These are phyloP conservation scores for Lathronympha strigana DNA, from an alignment of 2,888 invertebrate species.

Conservation along the genomic window DNA sequence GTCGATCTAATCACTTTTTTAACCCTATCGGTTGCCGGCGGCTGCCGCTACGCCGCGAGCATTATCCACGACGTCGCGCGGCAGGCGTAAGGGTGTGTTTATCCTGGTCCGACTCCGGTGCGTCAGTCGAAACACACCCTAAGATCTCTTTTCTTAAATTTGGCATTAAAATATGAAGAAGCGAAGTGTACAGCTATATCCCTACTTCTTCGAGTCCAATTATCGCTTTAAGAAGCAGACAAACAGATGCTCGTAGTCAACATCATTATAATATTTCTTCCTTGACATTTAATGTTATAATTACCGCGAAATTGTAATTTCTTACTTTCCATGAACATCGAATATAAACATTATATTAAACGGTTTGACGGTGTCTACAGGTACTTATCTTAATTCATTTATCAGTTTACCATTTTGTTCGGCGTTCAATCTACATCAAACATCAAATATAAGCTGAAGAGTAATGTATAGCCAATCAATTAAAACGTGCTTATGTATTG, in stretches of 20 bases:
- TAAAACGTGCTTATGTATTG: not conserved
- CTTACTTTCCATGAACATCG: not conserved
- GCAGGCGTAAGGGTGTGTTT: not conserved
- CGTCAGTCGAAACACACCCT: not conserved
- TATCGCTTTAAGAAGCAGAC: slow-evolving; percentile 1
- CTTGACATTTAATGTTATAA: not conserved
- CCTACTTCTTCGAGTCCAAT: not conserved
- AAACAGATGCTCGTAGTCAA: not conserved
- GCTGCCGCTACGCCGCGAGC: slow-evolving; percentile 41
- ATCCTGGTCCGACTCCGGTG: not conserved
- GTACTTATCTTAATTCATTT: not conserved
- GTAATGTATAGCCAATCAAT: not conserved
- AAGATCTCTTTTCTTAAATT: slow-evolving; percentile 47
- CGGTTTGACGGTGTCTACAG: not conserved
- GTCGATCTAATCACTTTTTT: not conserved
- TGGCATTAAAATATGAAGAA: slow-evolving; percentile 63
- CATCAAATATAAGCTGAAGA: slow-evolving; percentile 2
- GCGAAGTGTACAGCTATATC: slow-evolving; percentile 44
- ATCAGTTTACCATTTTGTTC: not conserved
- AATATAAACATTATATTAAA: not conserved
- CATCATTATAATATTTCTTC: not conserved
- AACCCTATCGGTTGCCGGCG: slow-evolving; percentile 3
- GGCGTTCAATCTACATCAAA: not conserved
- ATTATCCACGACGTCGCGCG: slow-evolving; percentile 43
- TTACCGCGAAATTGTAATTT: not conserved